These are phyloP conservation scores for Stegostoma tigrinum DNA, from an alignment of 2,113 vertebrate genomes.

Conservation along the genomic window DNA sequence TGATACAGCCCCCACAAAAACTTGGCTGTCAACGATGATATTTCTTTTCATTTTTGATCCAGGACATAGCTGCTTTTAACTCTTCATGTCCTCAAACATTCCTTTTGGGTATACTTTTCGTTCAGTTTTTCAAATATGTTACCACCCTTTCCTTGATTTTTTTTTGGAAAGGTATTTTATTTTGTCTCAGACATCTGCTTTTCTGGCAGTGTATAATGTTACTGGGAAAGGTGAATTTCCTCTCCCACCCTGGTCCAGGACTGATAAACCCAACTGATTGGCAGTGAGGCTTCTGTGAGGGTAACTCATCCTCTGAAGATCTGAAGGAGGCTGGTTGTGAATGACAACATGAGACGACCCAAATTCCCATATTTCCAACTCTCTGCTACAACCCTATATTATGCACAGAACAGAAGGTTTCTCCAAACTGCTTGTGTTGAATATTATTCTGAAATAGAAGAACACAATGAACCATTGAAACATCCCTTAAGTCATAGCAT, in stretches of 20 bases:
- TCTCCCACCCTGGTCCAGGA: not conserved
- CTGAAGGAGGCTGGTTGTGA: not conserved
- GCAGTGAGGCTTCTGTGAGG: not conserved
- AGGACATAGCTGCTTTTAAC: not conserved
- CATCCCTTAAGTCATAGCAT: not conserved
- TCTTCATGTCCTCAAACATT: not conserved
- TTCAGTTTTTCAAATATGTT: not conserved
- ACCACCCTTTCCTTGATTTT: not conserved
- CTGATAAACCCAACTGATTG: not conserved
- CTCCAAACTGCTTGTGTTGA: not conserved
- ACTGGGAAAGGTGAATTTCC: not conserved
- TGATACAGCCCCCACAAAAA: not conserved
- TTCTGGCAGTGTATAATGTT: not conserved
- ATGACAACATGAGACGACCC: not conserved
- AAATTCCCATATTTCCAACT: not conserved
- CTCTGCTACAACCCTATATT: not conserved
- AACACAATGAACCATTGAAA: not conserved
- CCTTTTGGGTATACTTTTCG: not conserved
- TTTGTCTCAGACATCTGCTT: not conserved
- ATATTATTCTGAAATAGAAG: not conserved
- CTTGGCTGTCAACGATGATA: not conserved
- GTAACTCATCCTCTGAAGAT: not conserved
- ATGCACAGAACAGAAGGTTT: not conserved
- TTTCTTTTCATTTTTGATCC: slow-evolving; percentile 6
- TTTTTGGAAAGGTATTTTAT: slow-evolving; percentile 8